Evolutionary conservation across 1,140 invertebrate genomes (phyloP), one percentile per base, ranked within the genome.

Genomic region (Rhyzopertha dominica): DNA sequence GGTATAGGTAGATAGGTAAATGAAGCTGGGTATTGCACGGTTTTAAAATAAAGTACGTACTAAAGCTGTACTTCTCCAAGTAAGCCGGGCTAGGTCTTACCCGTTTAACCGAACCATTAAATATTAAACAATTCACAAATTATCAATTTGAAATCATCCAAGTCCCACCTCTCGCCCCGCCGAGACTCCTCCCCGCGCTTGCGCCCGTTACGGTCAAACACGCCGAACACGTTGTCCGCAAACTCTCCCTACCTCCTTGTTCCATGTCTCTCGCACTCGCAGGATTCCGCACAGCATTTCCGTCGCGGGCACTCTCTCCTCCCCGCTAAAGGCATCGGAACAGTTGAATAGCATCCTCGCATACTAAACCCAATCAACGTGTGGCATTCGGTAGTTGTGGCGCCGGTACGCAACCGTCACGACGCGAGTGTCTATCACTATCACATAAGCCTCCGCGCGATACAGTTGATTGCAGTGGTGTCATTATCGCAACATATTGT

Each of bases 351-450:
- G 53, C 58, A 57, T 58, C 52, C 54, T 56, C 51, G 44, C 37
- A 50, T 47, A 61, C 55, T 65, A 65, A 65, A 73, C 69, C 73
- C 73, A 76, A 75, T 74, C 73, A 75, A 76, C 73, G 73, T 74
- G 74, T 75, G 74, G 72, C 71, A 74, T 74, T 74, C 72, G 71
- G 71, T 53, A 62, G 65, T 64, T 49, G 58, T 63, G 57, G 57
- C 62, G 65, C 56, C 61, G 59, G 48, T 49, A 55, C 47, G 48
- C 50, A 49, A 61, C 46, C 61, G 56, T 63, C 56, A 51, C 53
- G 55, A 60, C 63, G 62, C 56, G 59, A 55, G 54, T 59, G 51
- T 56, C 54, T 54, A 54, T 65, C 62, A 67, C 58, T 65, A 64
- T 63, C 63, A 62, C 49, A 60, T 51, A 60, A 59, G 53, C 61